These are phyloP conservation scores for Axinella damicornis DNA, from an alignment of 37 sponge, comb jelly and placozoan genomes.

Conservation along the genomic window DNA sequence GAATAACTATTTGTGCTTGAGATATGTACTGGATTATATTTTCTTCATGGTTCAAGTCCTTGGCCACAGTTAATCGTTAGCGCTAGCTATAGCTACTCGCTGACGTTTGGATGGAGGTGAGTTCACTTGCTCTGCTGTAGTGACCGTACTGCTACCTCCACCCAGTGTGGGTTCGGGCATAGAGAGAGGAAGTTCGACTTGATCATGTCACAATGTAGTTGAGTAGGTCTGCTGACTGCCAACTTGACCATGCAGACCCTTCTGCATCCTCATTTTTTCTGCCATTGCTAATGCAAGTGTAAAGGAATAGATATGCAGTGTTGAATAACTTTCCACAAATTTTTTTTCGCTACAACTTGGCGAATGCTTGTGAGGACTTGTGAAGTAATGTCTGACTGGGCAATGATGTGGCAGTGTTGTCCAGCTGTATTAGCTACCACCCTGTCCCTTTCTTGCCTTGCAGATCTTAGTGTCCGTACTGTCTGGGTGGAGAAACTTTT, in stretches of 20 bases:
- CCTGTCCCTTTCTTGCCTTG: background rate
- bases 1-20: no score
- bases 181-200: no score
- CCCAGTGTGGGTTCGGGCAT: no score
- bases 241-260: background rate
- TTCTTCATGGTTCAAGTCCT: no score
- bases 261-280: background rate
- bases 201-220: no score
- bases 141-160: no score
- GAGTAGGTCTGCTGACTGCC: background rate
- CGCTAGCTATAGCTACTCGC: no score
- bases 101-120: no score
- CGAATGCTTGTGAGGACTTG: background rate
- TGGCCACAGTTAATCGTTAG: no score
- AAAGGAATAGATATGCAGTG: background rate
- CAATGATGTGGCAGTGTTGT: conserved; percentile 14
- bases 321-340: background rate
- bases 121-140: no score
- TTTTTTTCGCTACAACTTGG: background rate
- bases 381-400: background rate
- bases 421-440: background rate
- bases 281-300: background rate
- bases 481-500: background rate
- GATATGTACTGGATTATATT: no score
- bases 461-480: no score